phyloP scores from a whole-genome alignment of 2,113 vertebrate genomes.

The Arenaria interpres region DNA sequence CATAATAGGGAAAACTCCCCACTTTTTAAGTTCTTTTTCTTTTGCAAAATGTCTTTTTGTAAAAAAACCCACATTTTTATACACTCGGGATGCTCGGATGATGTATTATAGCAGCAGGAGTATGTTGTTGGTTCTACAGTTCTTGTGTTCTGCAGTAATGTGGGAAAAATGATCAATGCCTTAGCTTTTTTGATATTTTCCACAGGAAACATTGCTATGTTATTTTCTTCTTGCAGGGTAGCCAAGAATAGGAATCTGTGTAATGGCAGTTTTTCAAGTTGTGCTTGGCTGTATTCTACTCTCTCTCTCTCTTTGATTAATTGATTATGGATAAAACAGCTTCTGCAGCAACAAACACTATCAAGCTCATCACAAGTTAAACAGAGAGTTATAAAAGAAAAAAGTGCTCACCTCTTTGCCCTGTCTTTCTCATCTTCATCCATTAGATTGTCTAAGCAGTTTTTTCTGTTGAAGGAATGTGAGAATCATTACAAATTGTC shows the following conservation, averaged over 20 bases:
- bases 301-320: conserved; percentile 24
- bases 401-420: conserved; percentile 81
- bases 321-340: conserved; percentile 13
- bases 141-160: not conserved
- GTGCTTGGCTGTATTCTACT: conserved; percentile 4
- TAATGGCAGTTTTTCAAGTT: conserved; percentile 26
- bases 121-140: not conserved
- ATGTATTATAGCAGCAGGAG: not conserved
- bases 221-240: conserved; percentile 16
- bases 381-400: not conserved
- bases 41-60: not conserved
- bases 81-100: not conserved
- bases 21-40: not conserved
- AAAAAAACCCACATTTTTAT: not conserved
- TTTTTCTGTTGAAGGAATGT: conserved; percentile 73
- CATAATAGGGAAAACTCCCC: rapidly evolving
- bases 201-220: not conserved
- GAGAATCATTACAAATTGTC: conserved; percentile 33
- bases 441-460: conserved; percentile 82
- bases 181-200: conserved; percentile 20
- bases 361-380: not conserved
- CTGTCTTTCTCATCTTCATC: conserved; percentile 89
- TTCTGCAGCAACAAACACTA: conserved; percentile 21
- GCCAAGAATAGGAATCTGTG: not conserved
- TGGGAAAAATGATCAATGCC: not conserved